phyloP scores from a whole-genome alignment of 2,888 invertebrate genomes.

The Leptopterna dolabrata region DNA sequence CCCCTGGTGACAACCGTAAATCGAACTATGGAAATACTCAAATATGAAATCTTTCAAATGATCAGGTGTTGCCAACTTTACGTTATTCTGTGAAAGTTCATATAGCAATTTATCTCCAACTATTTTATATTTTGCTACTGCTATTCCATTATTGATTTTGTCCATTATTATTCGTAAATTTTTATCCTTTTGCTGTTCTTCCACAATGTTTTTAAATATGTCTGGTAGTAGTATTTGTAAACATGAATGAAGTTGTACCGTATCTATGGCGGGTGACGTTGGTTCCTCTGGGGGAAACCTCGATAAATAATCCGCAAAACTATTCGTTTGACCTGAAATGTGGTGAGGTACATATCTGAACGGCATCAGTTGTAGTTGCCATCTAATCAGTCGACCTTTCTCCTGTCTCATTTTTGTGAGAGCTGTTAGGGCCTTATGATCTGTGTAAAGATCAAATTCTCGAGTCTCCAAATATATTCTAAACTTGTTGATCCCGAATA shows the following conservation, averaged over 20 bases:
- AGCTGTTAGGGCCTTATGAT: conserved; percentile 12
- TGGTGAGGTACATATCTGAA: not conserved
- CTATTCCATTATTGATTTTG: too few species aligned
- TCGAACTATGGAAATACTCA: too few species aligned
- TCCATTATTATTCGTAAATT: not conserved
- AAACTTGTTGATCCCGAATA: not conserved
- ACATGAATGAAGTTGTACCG: too few species aligned
- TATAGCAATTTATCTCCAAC: too few species aligned
- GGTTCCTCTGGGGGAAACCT: not conserved
- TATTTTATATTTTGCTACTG: too few species aligned
- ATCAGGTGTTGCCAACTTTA: too few species aligned
- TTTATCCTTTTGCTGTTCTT: not conserved
- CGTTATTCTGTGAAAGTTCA: too few species aligned
- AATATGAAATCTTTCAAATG: too few species aligned
- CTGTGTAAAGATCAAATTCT: not conserved
- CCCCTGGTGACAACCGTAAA: not conserved
- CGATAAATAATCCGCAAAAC: not conserved
- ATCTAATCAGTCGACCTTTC: not conserved
- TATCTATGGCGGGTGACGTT: too few species aligned
- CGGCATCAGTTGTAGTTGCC: not conserved
- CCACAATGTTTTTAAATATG: not conserved
- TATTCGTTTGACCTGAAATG: not conserved
- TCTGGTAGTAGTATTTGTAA: not conserved
- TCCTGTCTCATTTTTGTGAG: not conserved
- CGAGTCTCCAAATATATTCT: not conserved